Evolutionary conservation across 2,113 vertebrate species (phyloP).

Genomic region (western clawed frog (Xenopus tropicalis)): UCB_Xtro_10.0 CM004451.2:72589001-72589500

Average conservation of each 20-base stretch:
- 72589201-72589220: neutral
- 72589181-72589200: neutral
- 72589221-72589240: neutral
- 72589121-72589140: no score
- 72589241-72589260: neutral
- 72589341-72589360: neutral
- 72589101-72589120: no score
- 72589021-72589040: no score
- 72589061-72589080: no score
- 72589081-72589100: no score
- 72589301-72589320: slow-evolving; percentile 20
- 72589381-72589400: slow-evolving; percentile 34
- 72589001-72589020: no score
- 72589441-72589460: slow-evolving; percentile 45
- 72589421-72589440: slow-evolving; percentile 52
- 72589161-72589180: no score
- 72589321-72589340: slow-evolving; percentile 35
- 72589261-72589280: neutral
- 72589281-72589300: slow-evolving; percentile 22
- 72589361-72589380: slow-evolving; percentile 24
- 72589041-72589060: no score
- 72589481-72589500: slow-evolving; percentile 48
- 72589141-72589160: no score
- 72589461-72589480: slow-evolving; percentile 37
- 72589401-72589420: slow-evolving; percentile 52